These are phyloP conservation scores for Holacanthus passer DNA, from an alignment of 2,113 vertebrate genomes.

Conservation along the genomic window DNA sequence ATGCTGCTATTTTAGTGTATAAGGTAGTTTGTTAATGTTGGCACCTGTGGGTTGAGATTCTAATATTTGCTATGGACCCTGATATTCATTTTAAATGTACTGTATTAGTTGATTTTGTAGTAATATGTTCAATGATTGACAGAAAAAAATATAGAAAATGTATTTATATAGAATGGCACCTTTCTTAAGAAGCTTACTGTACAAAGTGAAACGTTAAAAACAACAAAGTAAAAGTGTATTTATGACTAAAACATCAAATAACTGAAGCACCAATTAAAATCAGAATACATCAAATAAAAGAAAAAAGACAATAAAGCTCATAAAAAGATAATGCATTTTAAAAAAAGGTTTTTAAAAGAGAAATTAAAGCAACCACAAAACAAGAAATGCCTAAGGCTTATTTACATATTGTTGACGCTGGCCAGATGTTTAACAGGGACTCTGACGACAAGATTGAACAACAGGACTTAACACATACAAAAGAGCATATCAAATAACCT, in stretches of 20 bases:
- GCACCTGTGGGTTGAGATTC: neutral
- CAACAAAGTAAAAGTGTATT: neutral
- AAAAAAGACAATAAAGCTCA: too few relatives aligned
- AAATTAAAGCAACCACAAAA: too few relatives aligned
- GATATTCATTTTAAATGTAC: neutral
- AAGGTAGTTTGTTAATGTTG: neutral
- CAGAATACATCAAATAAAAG: neutral
- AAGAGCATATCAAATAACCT: too few relatives aligned
- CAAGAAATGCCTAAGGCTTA: too few relatives aligned
- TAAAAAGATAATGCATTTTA: neutral
- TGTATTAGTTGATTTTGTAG: neutral
- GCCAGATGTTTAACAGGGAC: too few relatives aligned
- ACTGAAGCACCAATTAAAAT: neutral
- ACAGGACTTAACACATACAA: too few relatives aligned
- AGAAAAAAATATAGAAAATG: neutral
- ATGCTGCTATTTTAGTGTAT: conserved; percentile 25
- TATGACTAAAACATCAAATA: neutral
- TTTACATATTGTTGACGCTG: too few relatives aligned
- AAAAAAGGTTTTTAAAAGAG: too few relatives aligned
- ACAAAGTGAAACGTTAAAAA: neutral
- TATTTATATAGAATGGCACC: neutral
- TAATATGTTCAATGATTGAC: neutral
- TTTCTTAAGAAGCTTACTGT: neutral
- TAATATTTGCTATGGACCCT: neutral
- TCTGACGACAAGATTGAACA: too few relatives aligned